Evolutionary conservation across 2,113 vertebrate species (phyloP), one percentile per base, ranked within the genome.

Genomic region (Pyrgilauda ruficollis): DNA sequence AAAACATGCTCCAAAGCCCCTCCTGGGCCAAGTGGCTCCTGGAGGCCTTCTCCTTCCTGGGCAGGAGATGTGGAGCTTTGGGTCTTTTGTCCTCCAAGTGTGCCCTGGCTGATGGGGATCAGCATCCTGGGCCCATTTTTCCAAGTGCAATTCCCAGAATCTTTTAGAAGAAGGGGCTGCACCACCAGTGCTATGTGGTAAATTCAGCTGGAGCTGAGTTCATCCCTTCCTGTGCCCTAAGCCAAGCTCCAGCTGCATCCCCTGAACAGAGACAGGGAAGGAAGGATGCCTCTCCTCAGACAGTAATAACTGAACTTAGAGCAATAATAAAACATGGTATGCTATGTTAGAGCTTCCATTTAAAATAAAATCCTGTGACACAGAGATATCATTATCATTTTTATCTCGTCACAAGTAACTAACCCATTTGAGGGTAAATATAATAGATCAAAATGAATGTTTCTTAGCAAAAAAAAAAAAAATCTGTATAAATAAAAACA

Each of bases 291-390:
- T 88, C 68, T 74, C 22, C 91, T 69, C 73, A 69, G 39, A 74
- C 7, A 82, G 37, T 90, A 58, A 89, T 53, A 92, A 62, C 75
- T 70, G 77, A 92, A 92, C 59, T 44, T 76, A 33, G 31, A 88
- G 56, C 87, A 82, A 56, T 89, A 67, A 90, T 91, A 94, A 84
- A 92, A 81, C 64, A 46, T 78, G 67, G 86, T 84, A 67, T 50
- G 64, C 90, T 95, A 90, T 1, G 8, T 93, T 95, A 84, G 70
- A 61, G 41, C 96, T 95, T 97, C 84, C 94, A 95, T 94, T 84
- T 90, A 90, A 89, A 93, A 97, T 87, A 91, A 96, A 95, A 94
- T 73, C 68, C 90, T 84, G 56, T 72, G 90, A 90, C 85, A 90
- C 64, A 39, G 56, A 84, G 76, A 94, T 82, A 66, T 77, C 90